phyloP scores from a whole-genome alignment of 2,797 vertebrate species.

The Poeciliopsis paucimaculata region DNA sequence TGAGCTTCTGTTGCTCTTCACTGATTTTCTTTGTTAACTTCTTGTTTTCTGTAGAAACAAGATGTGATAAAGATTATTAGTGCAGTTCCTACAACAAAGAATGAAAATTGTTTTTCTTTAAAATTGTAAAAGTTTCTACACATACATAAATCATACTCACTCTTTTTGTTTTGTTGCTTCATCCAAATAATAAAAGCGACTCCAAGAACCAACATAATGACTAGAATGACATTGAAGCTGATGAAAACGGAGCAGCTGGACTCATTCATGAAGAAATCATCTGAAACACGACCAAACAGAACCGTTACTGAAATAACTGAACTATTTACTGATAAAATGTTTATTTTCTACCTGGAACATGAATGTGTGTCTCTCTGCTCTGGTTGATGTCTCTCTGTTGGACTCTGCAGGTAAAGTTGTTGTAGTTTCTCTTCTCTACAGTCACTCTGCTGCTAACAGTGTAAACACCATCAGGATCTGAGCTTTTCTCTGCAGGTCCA shows the following conservation, averaged over 20 bases:
- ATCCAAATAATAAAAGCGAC: neutral
- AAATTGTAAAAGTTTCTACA: neutral
- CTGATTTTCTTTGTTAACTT: too few species aligned
- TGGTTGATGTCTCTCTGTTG: slow-evolving; percentile 22
- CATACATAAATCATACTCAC: neutral
- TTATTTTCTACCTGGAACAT: slow-evolving; percentile 19
- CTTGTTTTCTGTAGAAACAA: too few species aligned
- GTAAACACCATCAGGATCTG: slow-evolving; percentile 23
- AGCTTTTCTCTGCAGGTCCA: slow-evolving; percentile 19
- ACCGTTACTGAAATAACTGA: neutral
- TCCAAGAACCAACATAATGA: neutral
- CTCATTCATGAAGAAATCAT: neutral
- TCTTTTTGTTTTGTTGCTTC: neutral
- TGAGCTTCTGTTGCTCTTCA: too few species aligned
- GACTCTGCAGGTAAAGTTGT: slow-evolving; percentile 32
- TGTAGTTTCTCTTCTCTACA: slow-evolving; percentile 20
- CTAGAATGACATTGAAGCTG: neutral
- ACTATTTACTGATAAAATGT: too few species aligned
- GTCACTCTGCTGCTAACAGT: slow-evolving; percentile 28
- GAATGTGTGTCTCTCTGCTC: slow-evolving; percentile 1
- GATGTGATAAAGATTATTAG: too few species aligned
- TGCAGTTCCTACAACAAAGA: neutral
- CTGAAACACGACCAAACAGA: slow-evolving; percentile 6
- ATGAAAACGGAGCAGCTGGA: accelerated
- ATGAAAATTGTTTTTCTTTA: neutral